These are phyloP conservation scores for Nomada ruficornis DNA, from an alignment of 2,888 invertebrate species.

Conservation along the genomic window DNA sequence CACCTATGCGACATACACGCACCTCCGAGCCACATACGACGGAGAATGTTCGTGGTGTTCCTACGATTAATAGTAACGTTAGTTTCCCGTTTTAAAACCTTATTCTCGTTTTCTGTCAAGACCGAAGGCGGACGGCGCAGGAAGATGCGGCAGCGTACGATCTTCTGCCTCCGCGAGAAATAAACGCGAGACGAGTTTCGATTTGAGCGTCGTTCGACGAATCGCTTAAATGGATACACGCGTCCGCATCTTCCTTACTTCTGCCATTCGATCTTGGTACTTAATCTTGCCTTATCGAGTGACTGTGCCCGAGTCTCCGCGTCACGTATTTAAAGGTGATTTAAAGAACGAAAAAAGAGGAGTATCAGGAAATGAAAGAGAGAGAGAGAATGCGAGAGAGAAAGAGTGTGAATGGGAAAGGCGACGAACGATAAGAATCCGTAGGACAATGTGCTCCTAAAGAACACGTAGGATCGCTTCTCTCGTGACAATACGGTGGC, in stretches of 20 bases:
- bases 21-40: slow-evolving; percentile 50
- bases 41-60: slow-evolving; percentile 60
- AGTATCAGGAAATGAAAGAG: slow-evolving; percentile 1
- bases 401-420: slow-evolving; percentile 18
- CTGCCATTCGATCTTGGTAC: slow-evolving; percentile 51
- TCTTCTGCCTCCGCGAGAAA: not conserved
- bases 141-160: slow-evolving; percentile 12
- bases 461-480: slow-evolving; percentile 58
- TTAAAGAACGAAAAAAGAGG: slow-evolving; percentile 7
- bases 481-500: slow-evolving; percentile 61
- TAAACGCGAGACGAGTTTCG: not conserved
- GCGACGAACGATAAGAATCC: slow-evolving; percentile 45
- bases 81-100: slow-evolving; percentile 55
- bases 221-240: not conserved
- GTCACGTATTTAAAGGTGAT: slow-evolving; percentile 33
- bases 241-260: slow-evolving; percentile 27
- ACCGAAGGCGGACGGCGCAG: slow-evolving; percentile 21
- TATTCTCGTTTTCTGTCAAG: slow-evolving; percentile 53
- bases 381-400: slow-evolving; percentile 27
- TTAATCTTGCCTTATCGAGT: slow-evolving; percentile 66
- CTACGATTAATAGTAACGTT: slow-evolving; percentile 55
- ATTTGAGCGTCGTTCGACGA: not conserved
- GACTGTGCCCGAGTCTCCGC: slow-evolving; percentile 35
- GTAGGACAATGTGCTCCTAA: slow-evolving; percentile 43
- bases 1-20: slow-evolving; percentile 36